Percentiles rank a stretch among this genome's conserved stretches.
Conservation (phyloP, 1,140 invertebrate species). For the Agraylea sexmaculata region DNA sequence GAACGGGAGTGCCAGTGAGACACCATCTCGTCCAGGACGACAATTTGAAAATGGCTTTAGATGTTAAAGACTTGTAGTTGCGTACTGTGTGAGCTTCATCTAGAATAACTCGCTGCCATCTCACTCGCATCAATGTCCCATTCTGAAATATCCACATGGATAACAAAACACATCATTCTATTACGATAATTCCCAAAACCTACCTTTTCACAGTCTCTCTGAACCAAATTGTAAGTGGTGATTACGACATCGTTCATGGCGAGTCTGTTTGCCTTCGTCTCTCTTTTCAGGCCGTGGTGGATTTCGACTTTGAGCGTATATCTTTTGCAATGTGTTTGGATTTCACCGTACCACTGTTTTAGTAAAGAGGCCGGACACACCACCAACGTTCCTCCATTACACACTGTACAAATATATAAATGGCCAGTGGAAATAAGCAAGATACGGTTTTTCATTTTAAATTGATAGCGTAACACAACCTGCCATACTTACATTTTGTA, state of each 20-base stretch:
- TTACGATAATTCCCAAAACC: not conserved
- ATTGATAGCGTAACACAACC: not conserved
- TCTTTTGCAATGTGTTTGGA: conserved; percentile 49
- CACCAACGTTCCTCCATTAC: conserved; percentile 64
- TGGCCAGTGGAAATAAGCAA: not conserved
- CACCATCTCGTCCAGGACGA: conserved; percentile 60
- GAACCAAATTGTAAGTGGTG: conserved; percentile 64
- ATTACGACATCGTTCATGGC: conserved; percentile 56
- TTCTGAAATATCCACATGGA: conserved; percentile 22
- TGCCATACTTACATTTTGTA: conserved; percentile 27
- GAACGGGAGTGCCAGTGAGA: conserved; percentile 89
- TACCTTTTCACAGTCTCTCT: conserved; percentile 34
- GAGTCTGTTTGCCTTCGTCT: conserved; percentile 47
- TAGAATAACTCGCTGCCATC: conserved; percentile 77
- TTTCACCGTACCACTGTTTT: conserved; percentile 79
- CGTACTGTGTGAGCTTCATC: conserved; percentile 90
- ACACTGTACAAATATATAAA: conserved; percentile 23
- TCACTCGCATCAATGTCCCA: conserved; percentile 48
- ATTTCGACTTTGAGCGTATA: conserved; percentile 51
- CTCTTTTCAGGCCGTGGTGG: conserved; percentile 73
- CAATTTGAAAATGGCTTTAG: conserved; percentile 57
- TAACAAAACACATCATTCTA: conserved; percentile 16
- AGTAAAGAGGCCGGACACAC: conserved; percentile 79
- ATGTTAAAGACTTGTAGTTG: conserved; percentile 70
- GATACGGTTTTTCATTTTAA: no score